Base-by-base conservation (phyloP, 2,113 vertebrate species). In the Ramphastos sulfuratus region DNA sequence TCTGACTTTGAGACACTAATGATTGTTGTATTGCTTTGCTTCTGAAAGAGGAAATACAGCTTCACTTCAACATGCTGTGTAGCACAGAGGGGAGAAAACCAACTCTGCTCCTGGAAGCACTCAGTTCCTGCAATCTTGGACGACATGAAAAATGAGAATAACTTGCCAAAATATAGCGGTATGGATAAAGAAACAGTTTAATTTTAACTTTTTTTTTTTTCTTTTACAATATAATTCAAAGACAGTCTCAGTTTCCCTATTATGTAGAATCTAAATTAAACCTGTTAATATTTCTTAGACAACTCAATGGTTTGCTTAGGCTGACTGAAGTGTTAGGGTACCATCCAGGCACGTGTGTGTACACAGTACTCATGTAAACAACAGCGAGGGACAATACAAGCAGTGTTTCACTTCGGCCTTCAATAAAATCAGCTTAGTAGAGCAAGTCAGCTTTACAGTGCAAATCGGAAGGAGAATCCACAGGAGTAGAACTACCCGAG, bases 141-240 rank as follows among this genome's bases (percentile, higher is more conserved):
- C 1, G 2, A 75, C 15, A 25, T 44, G 54, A 92, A 92, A 46
- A 91, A 84, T 61, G n/a, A 96, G 90, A 85, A 89, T 52, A 77
- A 74, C 69, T 89, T 94, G 56, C 79, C 91, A 91, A 96, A 96
- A 92, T 84, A 89, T 54, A 89, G 85, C 2, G 12, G 94, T 83
- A 94, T 80, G 84, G 76, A 95, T 96, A 97, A 94, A 92, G 96
- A 82, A 96, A 85, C 58, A 91, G 78, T 96, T 96, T 97, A 97
- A 97, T 93, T 89, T 94, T 83, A 92, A 95, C 56, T 58, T 96
- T 90, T 82, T 65, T 67, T 82, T 65, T 61, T 59, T 46, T 48
- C 33, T 61, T 85, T 88, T 82, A 96, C 44, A 96, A 82, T 78
- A 92, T 93, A 96, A 77, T 95, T 92, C 73, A 89, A 94, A 93